These are phyloP conservation scores for Poecilus cupreus DNA, from an alignment of 2,888 invertebrate genomes.

Conservation along the genomic window DNA sequence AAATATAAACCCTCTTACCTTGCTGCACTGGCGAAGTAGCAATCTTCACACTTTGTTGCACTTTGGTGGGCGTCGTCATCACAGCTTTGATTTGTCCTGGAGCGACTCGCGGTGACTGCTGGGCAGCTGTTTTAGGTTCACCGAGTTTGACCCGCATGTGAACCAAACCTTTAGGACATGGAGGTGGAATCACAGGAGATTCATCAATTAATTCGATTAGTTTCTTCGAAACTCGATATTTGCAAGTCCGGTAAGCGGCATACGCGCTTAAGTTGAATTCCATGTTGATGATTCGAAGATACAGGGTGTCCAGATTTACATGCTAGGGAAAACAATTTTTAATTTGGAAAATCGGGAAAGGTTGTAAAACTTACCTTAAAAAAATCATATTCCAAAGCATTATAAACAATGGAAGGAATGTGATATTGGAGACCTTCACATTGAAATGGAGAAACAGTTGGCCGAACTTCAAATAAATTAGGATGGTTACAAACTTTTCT, in stretches of 20 bases:
- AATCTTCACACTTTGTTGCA: slow-evolving; percentile 26
- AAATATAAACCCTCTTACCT: slow-evolving; percentile 17
- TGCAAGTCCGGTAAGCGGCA: slow-evolving; percentile 86
- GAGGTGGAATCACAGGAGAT: slow-evolving; percentile 77
- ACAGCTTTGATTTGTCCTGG: slow-evolving; percentile 1
- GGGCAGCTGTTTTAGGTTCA: slow-evolving; percentile 65
- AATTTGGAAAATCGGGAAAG: no score
- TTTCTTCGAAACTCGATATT: slow-evolving; percentile 82
- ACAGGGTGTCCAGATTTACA: slow-evolving; percentile 79
- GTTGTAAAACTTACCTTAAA: slow-evolving; percentile 68
- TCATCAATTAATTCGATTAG: slow-evolving; percentile 82
- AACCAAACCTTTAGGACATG: slow-evolving; percentile 80
- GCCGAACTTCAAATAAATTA: slow-evolving; percentile 97
- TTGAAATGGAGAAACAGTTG: slow-evolving; percentile 95
- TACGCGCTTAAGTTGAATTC: slow-evolving; percentile 85
- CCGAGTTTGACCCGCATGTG: slow-evolving; percentile 76
- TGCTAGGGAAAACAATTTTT: slow-evolving; percentile 69
- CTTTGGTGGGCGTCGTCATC: slow-evolving; percentile 19
- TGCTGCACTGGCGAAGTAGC: slow-evolving; percentile 31
- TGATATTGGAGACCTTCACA: slow-evolving; percentile 84
- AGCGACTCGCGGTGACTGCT: slow-evolving; percentile 30
- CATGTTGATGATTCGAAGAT: slow-evolving; percentile 80
- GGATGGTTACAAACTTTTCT: slow-evolving; percentile 99
- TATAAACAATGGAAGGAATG: slow-evolving; percentile 84
- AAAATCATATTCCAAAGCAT: slow-evolving; percentile 83